Percentiles rank a stretch among this genome's conserved stretches.
Conservation (phyloP, 1,140 invertebrate genomes). For the Charaxes varanes region DNA sequence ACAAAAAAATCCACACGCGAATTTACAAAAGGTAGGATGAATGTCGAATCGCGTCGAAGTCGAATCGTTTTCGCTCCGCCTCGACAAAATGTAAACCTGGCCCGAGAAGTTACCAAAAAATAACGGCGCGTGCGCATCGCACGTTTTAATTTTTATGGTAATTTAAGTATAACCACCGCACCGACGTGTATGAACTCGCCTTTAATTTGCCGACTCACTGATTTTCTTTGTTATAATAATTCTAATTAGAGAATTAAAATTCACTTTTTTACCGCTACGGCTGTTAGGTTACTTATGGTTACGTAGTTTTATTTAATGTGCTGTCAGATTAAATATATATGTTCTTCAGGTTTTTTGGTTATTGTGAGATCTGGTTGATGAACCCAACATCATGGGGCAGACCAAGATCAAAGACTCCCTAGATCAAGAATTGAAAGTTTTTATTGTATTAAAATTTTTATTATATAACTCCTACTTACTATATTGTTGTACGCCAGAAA, state of each 20-base stretch:
- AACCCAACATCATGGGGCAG: too few species aligned
- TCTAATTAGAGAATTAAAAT: constrained; percentile 15
- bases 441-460: too few species aligned
- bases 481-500: too few species aligned
- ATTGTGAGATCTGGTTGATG: too few species aligned
- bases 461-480: too few species aligned
- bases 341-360: too few species aligned
- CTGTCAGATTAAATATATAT: too few species aligned
- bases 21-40: neutral
- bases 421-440: too few species aligned
- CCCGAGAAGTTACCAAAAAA: constrained; percentile 18
- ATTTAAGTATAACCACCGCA: constrained; percentile 28
- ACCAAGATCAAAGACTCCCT: too few species aligned
- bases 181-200: constrained; percentile 3
- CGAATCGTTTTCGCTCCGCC: neutral
- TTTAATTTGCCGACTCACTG: constrained; percentile 21
- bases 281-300: too few species aligned
- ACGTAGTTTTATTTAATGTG: too few species aligned
- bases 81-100: constrained; percentile 11
- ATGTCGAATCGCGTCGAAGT: too few species aligned
- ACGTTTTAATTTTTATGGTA: constrained; percentile 35
- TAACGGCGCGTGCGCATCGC: constrained; percentile 29
- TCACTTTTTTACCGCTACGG: constrained; percentile 17
- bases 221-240: constrained; percentile 11
- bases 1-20: neutral